phyloP scores from a whole-genome alignment of 1,140 invertebrate species.

The Diorhabda sublineata region DNA sequence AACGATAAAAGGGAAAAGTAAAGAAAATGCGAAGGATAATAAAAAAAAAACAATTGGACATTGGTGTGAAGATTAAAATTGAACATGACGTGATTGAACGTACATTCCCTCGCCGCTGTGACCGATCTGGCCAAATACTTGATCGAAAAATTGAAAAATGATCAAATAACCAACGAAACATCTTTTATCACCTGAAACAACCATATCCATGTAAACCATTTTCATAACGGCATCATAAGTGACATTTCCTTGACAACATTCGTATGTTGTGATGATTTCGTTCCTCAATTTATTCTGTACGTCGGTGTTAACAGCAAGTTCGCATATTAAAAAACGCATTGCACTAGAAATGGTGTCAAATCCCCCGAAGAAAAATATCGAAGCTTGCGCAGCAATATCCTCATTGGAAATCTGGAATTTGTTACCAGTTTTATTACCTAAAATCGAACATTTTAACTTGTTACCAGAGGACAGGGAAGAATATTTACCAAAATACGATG shows the following conservation, averaged over 20 bases:
- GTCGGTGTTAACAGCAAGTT: slow-evolving; percentile 53
- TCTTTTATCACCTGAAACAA: slow-evolving; percentile 18
- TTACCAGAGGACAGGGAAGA: too few species aligned
- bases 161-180: not conserved
- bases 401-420: slow-evolving; percentile 23
- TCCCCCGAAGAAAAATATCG: slow-evolving; percentile 46
- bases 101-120: too few species aligned
- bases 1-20: too few species aligned
- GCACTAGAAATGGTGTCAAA: slow-evolving; percentile 42
- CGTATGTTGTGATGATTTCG: slow-evolving; percentile 33
- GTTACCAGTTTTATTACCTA: slow-evolving; percentile 10
- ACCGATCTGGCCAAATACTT: too few species aligned
- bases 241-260: slow-evolving; percentile 19
- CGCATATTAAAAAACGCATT: slow-evolving; percentile 40
- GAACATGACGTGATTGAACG: too few species aligned
- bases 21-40: too few species aligned
- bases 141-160: too few species aligned
- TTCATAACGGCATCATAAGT: slow-evolving; percentile 23
- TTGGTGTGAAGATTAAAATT: too few species aligned
- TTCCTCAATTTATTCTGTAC: slow-evolving; percentile 45
- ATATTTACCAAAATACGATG: slow-evolving; percentile 34
- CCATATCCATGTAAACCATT: slow-evolving; percentile 31
- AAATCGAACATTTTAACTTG: too few species aligned
- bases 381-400: slow-evolving; percentile 42
- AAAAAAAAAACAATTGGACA: too few species aligned